Conservation (phyloP, 2,113 vertebrate genomes). For the Lagopus leucura region DNA sequence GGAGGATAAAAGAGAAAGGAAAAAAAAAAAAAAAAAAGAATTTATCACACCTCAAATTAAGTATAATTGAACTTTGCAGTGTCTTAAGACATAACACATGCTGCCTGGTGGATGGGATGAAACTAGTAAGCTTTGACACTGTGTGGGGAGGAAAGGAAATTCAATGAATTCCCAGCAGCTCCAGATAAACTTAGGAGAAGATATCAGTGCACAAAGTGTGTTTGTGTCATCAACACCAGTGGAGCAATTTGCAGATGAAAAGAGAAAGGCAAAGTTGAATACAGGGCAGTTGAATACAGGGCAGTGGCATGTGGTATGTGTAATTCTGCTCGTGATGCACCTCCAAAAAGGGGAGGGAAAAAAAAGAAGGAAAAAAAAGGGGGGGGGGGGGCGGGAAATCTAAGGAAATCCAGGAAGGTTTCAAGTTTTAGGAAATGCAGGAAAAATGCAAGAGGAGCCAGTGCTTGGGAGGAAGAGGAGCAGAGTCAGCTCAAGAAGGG, state of each 20-base stretch:
- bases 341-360: not conserved
- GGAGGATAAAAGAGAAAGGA: not conserved
- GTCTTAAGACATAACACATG: constrained; percentile 7
- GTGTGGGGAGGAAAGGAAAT: not conserved
- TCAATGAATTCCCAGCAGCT: not conserved
- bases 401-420: not conserved
- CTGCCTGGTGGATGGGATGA: not conserved
- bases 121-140: constrained; percentile 37
- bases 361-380: not conserved
- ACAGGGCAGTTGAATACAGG: too few relatives aligned
- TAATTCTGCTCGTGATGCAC: not conserved
- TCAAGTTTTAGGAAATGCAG: not conserved
- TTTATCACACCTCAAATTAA: not conserved
- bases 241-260: not conserved
- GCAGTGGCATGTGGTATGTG: not conserved
- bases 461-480: not conserved
- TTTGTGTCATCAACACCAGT: not conserved
- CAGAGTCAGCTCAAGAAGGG: not conserved
- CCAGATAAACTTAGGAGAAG: constrained; percentile 1
- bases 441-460: not conserved
- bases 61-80: not conserved
- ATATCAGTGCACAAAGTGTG: not conserved
- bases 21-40: not conserved
- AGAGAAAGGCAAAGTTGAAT: not conserved
- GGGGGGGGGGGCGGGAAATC: too few relatives aligned